Percentiles rank a stretch among this genome's conserved stretches.
Evolutionary conservation across 2,888 invertebrate species (phyloP).

Genomic region (Ephialtes manifestator): DNA sequence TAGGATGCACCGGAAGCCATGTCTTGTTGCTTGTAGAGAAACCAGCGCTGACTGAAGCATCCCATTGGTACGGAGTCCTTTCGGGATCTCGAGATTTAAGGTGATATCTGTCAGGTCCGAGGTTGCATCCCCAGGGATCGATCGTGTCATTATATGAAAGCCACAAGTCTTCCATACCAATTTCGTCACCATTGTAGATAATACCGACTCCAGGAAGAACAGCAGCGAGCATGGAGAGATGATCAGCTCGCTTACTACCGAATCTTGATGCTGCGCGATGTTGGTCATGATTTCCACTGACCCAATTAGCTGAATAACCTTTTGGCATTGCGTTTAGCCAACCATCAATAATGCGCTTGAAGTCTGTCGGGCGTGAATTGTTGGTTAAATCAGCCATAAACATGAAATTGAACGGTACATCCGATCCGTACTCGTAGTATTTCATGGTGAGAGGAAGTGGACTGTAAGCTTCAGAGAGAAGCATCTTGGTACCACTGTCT

Average conservation of each 20-base stretch:
- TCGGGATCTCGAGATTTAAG: constrained; percentile 81
- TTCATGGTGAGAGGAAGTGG: constrained; percentile 86
- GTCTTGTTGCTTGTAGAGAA: constrained; percentile 88
- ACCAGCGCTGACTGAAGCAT: constrained; percentile 87
- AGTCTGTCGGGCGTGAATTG: constrained; percentile 87
- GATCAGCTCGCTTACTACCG: constrained; percentile 86
- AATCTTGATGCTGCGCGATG: constrained; percentile 86
- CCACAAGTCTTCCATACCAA: constrained; percentile 91
- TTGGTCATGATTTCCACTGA: constrained; percentile 89
- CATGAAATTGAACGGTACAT: constrained; percentile 90
- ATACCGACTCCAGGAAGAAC: constrained; percentile 89
- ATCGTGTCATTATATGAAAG: constrained; percentile 89
- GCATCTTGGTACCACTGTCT: constrained; percentile 83
- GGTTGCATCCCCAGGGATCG: constrained; percentile 89
- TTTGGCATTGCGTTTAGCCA: constrained; percentile 89
- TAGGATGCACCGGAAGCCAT: constrained; percentile 90
- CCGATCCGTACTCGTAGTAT: constrained; percentile 86
- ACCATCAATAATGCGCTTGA: constrained; percentile 86
- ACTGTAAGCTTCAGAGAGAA: constrained; percentile 89
- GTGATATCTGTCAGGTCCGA: constrained; percentile 88
- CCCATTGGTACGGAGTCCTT: constrained; percentile 90
- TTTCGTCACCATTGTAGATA: constrained; percentile 94
- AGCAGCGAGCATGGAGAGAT: constrained; percentile 88
- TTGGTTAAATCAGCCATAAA: constrained; percentile 86
- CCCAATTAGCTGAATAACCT: constrained; percentile 90